Percentiles rank a stretch among this genome's conserved stretches.
phyloP scores from a whole-genome alignment of 2,113 vertebrate species.

The Entelurus aequoreus region DNA sequence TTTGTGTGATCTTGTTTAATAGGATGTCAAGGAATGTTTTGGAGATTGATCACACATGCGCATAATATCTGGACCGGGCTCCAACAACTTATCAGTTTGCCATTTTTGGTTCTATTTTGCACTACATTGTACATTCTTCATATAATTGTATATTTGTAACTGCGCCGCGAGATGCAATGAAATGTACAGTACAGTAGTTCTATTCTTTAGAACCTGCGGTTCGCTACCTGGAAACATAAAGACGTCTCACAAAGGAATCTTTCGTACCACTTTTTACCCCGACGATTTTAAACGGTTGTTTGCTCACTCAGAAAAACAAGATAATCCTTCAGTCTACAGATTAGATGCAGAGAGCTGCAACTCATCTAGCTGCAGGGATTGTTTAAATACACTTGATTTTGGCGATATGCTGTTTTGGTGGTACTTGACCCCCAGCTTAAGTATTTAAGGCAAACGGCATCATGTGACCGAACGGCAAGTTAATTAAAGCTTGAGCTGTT shows the following conservation, averaged over 20 bases:
- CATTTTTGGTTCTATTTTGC: background rate
- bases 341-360: background rate
- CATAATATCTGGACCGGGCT: too few species aligned
- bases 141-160: too few species aligned
- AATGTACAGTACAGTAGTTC: too few species aligned
- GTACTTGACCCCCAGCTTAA: conserved; percentile 22
- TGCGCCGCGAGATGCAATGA: too few species aligned
- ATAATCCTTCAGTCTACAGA: background rate
- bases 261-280: conserved; percentile 22
- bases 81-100: background rate
- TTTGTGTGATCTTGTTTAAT: conserved; percentile 20
- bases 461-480: conserved; percentile 20
- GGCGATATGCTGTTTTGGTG: conserved; percentile 33
- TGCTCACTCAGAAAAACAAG: conserved; percentile 31
- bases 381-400: conserved; percentile 55
- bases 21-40: conserved; percentile 17
- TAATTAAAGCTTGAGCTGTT: conserved; percentile 36
- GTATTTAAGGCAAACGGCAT: conserved; percentile 12
- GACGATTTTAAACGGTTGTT: conserved; percentile 35
- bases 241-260: conserved; percentile 19
- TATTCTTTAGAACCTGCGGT: too few species aligned
- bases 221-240: conserved; percentile 15
- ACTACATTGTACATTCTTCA: too few species aligned
- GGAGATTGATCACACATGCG: background rate
- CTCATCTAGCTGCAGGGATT: conserved; percentile 8